A percentile compares a stretch with the other conserved stretches of the same genome.
Conservation (phyloP, 2,888 invertebrate species). For the Ophioninae sp. region DNA sequence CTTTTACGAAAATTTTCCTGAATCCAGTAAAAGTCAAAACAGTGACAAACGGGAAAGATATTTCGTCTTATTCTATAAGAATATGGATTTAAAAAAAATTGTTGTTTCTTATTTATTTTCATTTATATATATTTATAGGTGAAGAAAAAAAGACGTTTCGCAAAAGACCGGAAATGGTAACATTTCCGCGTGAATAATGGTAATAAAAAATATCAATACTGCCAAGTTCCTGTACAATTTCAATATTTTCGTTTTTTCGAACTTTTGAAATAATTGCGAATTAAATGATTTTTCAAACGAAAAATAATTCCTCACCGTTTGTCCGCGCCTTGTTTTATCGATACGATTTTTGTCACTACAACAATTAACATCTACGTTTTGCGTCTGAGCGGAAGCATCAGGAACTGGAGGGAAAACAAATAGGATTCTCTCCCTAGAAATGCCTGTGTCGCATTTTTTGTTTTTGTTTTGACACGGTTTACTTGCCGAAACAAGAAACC, state of each 20-base stretch:
- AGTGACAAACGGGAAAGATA: neutral
- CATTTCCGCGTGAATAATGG: neutral
- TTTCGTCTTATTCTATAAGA: neutral
- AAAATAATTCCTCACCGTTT: conserved; percentile 37
- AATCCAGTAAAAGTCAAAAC: neutral
- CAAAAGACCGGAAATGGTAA: neutral
- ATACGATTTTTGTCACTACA: conserved; percentile 33
- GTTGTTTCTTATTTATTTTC: neutral
- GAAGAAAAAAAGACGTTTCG: neutral
- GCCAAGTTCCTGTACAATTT: neutral
- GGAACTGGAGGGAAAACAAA: conserved; percentile 21
- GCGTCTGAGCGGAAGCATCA: conserved; percentile 8
- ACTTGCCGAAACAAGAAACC: conserved; percentile 83
- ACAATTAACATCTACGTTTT: conserved; percentile 37
- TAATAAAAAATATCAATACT: neutral
- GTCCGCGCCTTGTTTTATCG: conserved; percentile 13
- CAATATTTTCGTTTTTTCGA: neutral
- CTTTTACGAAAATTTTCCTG: neutral
- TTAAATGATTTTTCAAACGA: neutral
- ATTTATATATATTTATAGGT: neutral
- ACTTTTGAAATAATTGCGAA: neutral
- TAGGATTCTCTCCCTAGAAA: conserved; percentile 32
- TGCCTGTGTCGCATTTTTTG: conserved; percentile 1
- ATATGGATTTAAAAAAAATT: neutral
- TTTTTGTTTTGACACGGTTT: conserved; percentile 59